phyloP scores from a whole-genome alignment of 2,888 invertebrate genomes.

The Sphaerophoria rueppellii region DNA sequence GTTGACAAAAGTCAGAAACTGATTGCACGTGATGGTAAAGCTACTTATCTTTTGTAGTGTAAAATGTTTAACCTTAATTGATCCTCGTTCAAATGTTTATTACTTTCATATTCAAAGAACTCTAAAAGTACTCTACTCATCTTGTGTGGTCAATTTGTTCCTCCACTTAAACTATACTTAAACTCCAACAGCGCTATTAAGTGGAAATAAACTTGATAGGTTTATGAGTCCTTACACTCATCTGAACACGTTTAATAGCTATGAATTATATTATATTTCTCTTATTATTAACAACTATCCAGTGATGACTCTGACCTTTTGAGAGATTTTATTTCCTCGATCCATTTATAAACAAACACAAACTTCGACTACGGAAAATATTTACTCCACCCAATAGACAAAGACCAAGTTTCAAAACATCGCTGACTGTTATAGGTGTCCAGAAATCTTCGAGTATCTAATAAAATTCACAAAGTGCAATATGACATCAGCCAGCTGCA shows the following conservation, averaged over 20 bases:
- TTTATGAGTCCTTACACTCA: slow-evolving; percentile 38
- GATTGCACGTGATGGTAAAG: slow-evolving; percentile 20
- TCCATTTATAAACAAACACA: slow-evolving; percentile 22
- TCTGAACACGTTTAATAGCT: not conserved
- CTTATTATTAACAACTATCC: slow-evolving; percentile 35
- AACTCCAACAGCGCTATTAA: not conserved
- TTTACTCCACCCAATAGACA: slow-evolving; percentile 43
- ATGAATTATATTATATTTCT: not conserved
- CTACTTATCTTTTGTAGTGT: not conserved
- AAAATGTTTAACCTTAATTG: not conserved
- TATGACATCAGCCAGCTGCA: slow-evolving; percentile 62
- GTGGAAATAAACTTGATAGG: slow-evolving; percentile 41
- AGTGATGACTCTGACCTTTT: slow-evolving; percentile 51
- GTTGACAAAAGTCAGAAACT: slow-evolving; percentile 36
- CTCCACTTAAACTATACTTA: not conserved
- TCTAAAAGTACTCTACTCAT: not conserved
- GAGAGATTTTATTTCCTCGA: slow-evolving; percentile 53
- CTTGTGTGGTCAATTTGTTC: slow-evolving; percentile 18
- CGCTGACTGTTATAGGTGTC: not conserved
- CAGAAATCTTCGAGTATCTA: slow-evolving; percentile 22
- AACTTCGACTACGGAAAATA: slow-evolving; percentile 37
- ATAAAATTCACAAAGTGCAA: slow-evolving; percentile 43
- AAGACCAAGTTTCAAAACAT: not conserved
- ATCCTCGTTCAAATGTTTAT: slow-evolving; percentile 5
- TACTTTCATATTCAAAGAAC: not conserved